Base-by-base conservation (phyloP, 2,113 vertebrate species). In the Phrynosoma platyrhinos region DNA sequence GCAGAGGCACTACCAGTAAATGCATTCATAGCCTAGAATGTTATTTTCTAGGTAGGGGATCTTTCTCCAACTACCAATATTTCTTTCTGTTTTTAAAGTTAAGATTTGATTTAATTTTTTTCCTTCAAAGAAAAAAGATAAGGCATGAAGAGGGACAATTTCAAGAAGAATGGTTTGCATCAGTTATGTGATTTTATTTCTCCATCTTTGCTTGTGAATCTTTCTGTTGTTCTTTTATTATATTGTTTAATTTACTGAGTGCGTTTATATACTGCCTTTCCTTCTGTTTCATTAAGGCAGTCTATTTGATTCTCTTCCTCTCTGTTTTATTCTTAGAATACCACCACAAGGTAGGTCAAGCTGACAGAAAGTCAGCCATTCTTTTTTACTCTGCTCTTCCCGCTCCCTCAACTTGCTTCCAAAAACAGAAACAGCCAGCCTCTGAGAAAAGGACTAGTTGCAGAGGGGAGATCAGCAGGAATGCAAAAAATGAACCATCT, bases 1-100 rank as follows among this genome's bases (percentile, higher is more conserved):
- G 32, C 25, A 58, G 16, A 82, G 52, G 25, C 32, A 40, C n/a
- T 58, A 84, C 21, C 21, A 84, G 52, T 7, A 12, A 18, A 84
- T 75, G n/a, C 21, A 84, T 84, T 55, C n/a, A 84, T 75, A 75
- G 71, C 47, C 32, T 53, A 72, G 83, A 76, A 58, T 30, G 18
- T 76, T n/a, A 32, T 13, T 58, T 62, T 84, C 71, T n/a, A 53
- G 21, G 47, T 58, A 25, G 32, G 47, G 20, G 30, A 74, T 55
- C 52, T 14, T 72, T 74, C 32, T 36, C 36, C 36, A 36, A 3
- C 23, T 47, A 40, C 3, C 27, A 30, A 42, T 3, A 62, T 75
- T 84, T 55, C 4, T 75, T 75, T 84, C 12, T 40, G 75, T 84
- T 75, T 75, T 62, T 27, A 9, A 40, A 62, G 75, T 30, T 84